Evolutionary conservation across 2,113 vertebrate species (phyloP).

Genomic region (Canis aureus): DNA sequence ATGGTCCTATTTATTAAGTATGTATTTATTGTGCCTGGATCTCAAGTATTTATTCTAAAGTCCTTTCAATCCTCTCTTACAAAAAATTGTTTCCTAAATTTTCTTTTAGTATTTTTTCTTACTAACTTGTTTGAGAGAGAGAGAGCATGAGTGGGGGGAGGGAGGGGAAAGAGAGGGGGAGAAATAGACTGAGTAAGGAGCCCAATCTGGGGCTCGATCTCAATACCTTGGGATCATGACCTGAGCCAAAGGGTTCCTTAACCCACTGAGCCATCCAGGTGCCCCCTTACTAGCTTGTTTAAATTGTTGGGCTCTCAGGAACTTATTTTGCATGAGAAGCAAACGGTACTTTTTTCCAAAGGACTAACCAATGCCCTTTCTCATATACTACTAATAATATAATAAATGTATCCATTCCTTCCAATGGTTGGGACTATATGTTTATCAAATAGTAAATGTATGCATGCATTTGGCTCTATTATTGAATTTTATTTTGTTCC

Average conservation of each 20-base stretch:
- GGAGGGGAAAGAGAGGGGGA: background rate
- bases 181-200: background rate
- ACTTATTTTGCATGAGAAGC: background rate
- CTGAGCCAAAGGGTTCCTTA: background rate
- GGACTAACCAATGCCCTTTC: background rate
- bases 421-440: background rate
- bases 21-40: background rate
- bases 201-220: background rate
- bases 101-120: background rate
- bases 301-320: background rate
- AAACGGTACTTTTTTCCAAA: slow-evolving; percentile 3
- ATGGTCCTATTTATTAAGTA: background rate
- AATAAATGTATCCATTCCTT: background rate
- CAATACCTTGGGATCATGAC: background rate
- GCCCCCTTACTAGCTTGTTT: background rate
- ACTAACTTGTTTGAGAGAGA: background rate
- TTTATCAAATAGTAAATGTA: background rate
- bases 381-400: background rate
- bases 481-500: background rate
- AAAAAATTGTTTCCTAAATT: background rate
- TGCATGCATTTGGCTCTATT: background rate
- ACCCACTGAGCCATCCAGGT: background rate
- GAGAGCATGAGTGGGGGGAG: background rate
- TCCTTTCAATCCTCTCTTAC: background rate
- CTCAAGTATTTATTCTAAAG: background rate